Evolutionary conservation across 1,140 invertebrate genomes (phyloP).

Genomic region (Trachymyrmex septentrionalis): DNA sequence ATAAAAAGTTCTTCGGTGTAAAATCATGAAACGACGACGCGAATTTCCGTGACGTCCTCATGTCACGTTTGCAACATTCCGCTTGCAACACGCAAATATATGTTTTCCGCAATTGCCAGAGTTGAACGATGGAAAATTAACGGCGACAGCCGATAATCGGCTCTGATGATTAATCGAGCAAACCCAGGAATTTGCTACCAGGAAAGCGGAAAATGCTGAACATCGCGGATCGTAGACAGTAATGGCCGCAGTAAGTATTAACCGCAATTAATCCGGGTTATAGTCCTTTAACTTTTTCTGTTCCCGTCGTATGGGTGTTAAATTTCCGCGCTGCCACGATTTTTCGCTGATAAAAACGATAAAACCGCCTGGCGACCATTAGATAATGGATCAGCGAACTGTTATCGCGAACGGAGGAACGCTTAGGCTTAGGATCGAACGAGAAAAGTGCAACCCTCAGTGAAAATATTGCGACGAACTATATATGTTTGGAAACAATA

Average conservation of each 20-base stretch:
- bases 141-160: conserved; percentile 50
- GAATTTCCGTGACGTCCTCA: neutral
- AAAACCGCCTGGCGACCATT: neutral
- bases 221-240: neutral
- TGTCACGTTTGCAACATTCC: neutral
- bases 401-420: neutral
- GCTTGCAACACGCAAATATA: neutral
- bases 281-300: neutral
- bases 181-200: conserved; percentile 39
- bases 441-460: neutral
- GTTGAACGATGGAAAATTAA: conserved; percentile 31
- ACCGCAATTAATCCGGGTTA: conserved; percentile 69
- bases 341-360: conserved; percentile 1
- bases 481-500: neutral
- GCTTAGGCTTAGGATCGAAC: neutral
- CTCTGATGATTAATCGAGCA: conserved; percentile 61
- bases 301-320: neutral
- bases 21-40: neutral
- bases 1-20: neutral
- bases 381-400: neutral
- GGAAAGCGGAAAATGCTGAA: conserved; percentile 51
- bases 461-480: neutral
- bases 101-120: neutral
- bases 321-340: neutral
- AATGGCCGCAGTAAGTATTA: conserved; percentile 54